Evolutionary conservation across 1,140 invertebrate species (phyloP).

Genomic region (Zophobas atratus): DNA sequence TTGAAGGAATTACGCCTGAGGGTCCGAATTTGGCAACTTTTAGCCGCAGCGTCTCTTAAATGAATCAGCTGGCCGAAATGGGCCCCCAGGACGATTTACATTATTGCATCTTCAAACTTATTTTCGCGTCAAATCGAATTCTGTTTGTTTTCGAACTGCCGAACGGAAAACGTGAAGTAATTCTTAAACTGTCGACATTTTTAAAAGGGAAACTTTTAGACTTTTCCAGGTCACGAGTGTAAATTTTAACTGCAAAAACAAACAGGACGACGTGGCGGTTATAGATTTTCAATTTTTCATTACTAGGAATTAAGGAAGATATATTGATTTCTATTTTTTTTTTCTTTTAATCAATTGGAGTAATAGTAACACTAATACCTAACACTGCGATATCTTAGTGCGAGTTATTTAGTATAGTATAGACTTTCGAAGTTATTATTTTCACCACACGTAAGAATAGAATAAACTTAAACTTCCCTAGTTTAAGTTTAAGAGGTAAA

Average conservation of each 20-base stretch:
- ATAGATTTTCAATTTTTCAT: too few species aligned
- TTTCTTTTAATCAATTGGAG: too few species aligned
- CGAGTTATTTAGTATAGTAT: too few species aligned
- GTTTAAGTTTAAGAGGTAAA: too few species aligned
- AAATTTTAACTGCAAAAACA: neutral
- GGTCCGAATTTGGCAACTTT: slow-evolving; percentile 17
- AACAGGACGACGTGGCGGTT: neutral
- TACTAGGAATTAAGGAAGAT: too few species aligned
- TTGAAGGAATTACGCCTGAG: slow-evolving; percentile 7
- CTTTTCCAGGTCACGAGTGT: neutral
- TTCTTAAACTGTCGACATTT: slow-evolving; percentile 8
- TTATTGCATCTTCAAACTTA: slow-evolving; percentile 9
- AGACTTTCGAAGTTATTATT: too few species aligned
- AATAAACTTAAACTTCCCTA: too few species aligned
- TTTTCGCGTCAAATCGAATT: slow-evolving; percentile 1
- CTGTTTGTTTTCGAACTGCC: slow-evolving; percentile 6
- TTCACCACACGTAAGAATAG: too few species aligned
- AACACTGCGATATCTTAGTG: too few species aligned
- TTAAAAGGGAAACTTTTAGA: slow-evolving; percentile 7
- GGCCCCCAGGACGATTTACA: slow-evolving; percentile 1
- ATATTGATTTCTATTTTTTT: too few species aligned
- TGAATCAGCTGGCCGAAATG: slow-evolving; percentile 21
- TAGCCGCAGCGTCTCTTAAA: slow-evolving; percentile 18
- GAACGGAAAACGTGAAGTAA: slow-evolving; percentile 4
- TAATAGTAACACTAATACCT: too few species aligned